Evolutionary conservation across 2,888 invertebrate species (phyloP).

Genomic region (Heliconius ismenius): DNA sequence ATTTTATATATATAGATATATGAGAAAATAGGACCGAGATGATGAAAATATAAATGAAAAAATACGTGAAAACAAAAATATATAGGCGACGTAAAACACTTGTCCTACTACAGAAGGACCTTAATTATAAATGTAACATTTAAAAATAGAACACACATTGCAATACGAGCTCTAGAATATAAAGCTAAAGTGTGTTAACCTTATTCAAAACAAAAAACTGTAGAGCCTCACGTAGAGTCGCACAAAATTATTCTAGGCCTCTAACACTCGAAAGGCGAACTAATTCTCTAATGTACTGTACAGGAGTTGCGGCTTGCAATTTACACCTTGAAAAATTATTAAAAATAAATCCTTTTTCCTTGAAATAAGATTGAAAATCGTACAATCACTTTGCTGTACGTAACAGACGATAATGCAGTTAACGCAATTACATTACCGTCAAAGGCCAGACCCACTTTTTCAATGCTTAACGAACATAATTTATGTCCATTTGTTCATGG

Average conservation of each 20-base stretch:
- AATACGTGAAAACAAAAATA: background rate
- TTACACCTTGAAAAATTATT: constrained; percentile 1
- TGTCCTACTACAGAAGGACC: background rate
- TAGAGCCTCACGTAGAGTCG: constrained; percentile 11
- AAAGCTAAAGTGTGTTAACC: constrained; percentile 10
- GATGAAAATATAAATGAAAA: background rate
- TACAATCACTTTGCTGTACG: constrained; percentile 6
- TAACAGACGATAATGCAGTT: constrained; percentile 40
- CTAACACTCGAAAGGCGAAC: constrained; percentile 33
- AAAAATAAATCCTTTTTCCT: constrained; percentile 14
- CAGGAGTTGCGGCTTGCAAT: constrained; percentile 28
- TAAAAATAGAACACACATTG: constrained; percentile 10
- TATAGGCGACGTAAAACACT: background rate
- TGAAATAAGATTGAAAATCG: constrained; percentile 22
- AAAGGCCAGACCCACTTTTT: constrained; percentile 46
- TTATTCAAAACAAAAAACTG: constrained; percentile 19
- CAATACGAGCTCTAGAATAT: background rate
- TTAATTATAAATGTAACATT: constrained; percentile 13
- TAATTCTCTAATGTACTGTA: constrained; percentile 40
- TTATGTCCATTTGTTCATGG: constrained; percentile 47
- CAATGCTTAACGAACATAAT: constrained; percentile 49
- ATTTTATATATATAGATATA: too few relatives aligned
- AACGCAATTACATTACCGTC: constrained; percentile 44
- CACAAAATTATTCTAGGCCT: constrained; percentile 31
- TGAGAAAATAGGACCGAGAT: background rate